Evolutionary conservation across 2,797 vertebrate species (phyloP).

Genomic region (Champsocephalus gunnari): DNA sequence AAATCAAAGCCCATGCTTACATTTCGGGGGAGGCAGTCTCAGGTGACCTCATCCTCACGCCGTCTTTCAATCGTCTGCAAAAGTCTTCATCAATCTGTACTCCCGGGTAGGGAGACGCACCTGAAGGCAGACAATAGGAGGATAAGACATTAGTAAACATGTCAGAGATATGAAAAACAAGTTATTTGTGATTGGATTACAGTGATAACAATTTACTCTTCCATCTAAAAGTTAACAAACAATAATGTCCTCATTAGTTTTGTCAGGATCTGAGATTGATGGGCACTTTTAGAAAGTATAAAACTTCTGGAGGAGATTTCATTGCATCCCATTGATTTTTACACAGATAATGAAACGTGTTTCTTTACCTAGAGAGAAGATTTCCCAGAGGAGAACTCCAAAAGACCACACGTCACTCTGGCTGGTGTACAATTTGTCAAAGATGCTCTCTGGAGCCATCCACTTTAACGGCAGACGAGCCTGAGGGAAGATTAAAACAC

Average conservation of each 20-base stretch:
- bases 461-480: constrained; percentile 98
- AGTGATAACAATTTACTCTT: constrained; percentile 7
- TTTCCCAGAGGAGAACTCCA: constrained; percentile 99
- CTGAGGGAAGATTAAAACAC: constrained; percentile 73
- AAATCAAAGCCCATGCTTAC: constrained; percentile 78
- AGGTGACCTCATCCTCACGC: constrained; percentile 95
- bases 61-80: constrained; percentile 93
- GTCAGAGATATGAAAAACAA: not conserved
- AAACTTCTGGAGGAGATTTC: not conserved
- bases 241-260: not conserved
- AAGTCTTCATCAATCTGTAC: constrained; percentile 99
- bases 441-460: constrained; percentile 99
- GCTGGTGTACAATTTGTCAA: constrained; percentile 98
- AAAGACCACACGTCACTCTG: constrained; percentile 99
- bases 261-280: constrained; percentile 10
- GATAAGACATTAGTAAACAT: not conserved
- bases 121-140: constrained; percentile 72
- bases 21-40: constrained; percentile 96
- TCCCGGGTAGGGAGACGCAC: constrained; percentile 97
- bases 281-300: constrained; percentile 1
- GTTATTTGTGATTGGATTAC: constrained; percentile 5
- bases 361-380: constrained; percentile 95
- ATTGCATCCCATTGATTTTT: constrained; percentile 9
- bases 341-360: not conserved
- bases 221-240: not conserved